Evolutionary conservation across 2,888 invertebrate species (phyloP).

Genomic region (Alcis repandata): DNA sequence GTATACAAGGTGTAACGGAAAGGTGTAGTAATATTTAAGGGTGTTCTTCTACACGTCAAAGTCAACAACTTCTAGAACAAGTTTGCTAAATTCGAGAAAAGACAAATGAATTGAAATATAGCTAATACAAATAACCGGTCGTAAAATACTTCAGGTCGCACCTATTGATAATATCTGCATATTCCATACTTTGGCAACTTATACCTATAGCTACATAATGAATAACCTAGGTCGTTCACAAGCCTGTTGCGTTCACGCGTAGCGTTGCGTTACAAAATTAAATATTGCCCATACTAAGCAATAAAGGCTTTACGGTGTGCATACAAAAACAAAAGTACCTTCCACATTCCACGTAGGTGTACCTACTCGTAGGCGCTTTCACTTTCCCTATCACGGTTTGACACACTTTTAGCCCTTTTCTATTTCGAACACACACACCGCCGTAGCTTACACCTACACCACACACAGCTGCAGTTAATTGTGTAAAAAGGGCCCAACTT

Average conservation of each 20-base stretch:
- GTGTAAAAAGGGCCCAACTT: conserved; percentile 28
- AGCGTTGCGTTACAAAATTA: conserved; percentile 12
- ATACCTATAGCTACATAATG: no score
- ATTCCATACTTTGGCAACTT: not conserved
- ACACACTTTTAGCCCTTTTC: conserved; percentile 67
- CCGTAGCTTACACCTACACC: conserved; percentile 3
- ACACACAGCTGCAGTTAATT: conserved; percentile 19
- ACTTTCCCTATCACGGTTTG: conserved; percentile 64
- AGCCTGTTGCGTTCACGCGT: not conserved
- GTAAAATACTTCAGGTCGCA: no score
- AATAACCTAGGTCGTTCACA: no score
- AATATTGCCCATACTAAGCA: conserved; percentile 15
- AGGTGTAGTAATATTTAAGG: no score
- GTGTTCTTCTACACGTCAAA: no score
- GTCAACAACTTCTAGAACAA: no score
- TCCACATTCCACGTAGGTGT: conserved; percentile 22
- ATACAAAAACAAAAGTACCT: conserved; percentile 30
- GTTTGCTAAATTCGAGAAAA: no score
- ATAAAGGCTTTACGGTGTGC: conserved; percentile 18
- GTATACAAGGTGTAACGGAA: no score
- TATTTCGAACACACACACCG: conserved; percentile 40
- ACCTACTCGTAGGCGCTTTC: conserved; percentile 62
- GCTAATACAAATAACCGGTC: no score
- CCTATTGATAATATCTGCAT: no score
- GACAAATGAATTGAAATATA: no score